Evolutionary conservation across 2,888 invertebrate species (phyloP), one percentile per base, ranked within the genome.

Genomic region (Coenonympha glycerion): DNA sequence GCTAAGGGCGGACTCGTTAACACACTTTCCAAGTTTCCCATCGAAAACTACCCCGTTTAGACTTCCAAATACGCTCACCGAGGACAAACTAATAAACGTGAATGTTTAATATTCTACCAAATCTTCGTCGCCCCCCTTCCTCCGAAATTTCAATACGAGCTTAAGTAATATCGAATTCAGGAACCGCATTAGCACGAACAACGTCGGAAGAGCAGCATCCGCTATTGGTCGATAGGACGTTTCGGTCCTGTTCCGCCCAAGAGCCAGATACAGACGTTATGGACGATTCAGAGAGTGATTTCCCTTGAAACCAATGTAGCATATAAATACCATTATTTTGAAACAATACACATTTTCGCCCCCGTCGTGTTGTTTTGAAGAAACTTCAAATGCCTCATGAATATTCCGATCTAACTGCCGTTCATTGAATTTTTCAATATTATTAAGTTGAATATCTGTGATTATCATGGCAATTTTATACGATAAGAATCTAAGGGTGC

Each of bases 291-390:
- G 67, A 73, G 79, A 85, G 79, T 87, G 86, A 87, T 87, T 87
- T 87, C 86, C 86, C 86, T 76, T 81, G 86, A 79, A 86, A 83
- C 84, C 86, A 79, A 87, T 87, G 87, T 83, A 80, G 79, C 86
- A 83, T 82, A 85, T 82, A 85, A 86, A 86, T 85, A 85, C 83
- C 79, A 81, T 84, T 86, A 86, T 82, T 82, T 71, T 78, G 80
- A 79, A 82, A 84, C 85, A 83, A 82, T 86, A 76, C 79, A 71
- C 79, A 76, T 75, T 71, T 75, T 69, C 72, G 60, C 73, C 70
- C 71, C 68, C 71, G 66, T 67, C 65, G 65, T 63, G 68, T 73
- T 77, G 72, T 79, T 76, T 70, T 69, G 69, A 69, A 74, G 69
- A 68, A 70, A 71, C 69, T 71, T 68, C 64, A 60, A 66, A 68